Percentiles rank a stretch among this genome's conserved stretches.
phyloP scores from a whole-genome alignment of 2,797 vertebrate species.

The Botia kubotai region DNA sequence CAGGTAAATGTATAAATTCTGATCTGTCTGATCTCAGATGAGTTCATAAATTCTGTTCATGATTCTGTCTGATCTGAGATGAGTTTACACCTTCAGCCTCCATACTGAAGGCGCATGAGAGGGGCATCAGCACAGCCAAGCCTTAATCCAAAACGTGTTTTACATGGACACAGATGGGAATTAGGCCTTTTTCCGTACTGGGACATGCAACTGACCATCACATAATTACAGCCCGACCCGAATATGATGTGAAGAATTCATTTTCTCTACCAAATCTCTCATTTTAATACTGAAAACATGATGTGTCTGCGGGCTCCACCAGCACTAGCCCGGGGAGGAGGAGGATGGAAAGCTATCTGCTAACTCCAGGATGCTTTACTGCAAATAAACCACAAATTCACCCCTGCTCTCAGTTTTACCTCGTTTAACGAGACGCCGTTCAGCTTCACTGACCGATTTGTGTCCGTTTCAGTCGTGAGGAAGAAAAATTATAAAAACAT shows the following conservation, averaged over 20 bases:
- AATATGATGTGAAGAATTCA: not conserved
- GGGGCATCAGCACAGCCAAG: slow-evolving; percentile 20
- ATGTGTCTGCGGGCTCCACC: slow-evolving; percentile 15
- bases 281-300: not conserved
- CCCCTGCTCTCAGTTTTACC: not conserved
- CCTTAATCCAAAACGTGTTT: slow-evolving; percentile 50
- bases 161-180: slow-evolving; percentile 74
- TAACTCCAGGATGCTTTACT: slow-evolving; percentile 52
- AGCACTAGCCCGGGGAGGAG: slow-evolving; percentile 38
- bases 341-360: slow-evolving; percentile 51
- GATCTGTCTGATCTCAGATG: slow-evolving; percentile 1
- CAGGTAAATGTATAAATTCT: not conserved
- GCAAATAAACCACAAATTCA: not conserved
- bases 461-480: not conserved
- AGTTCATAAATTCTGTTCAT: not conserved
- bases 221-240: not conserved
- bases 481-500: not conserved
- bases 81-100: slow-evolving; percentile 11
- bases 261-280: not conserved
- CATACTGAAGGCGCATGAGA: slow-evolving; percentile 4
- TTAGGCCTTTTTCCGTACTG: slow-evolving; percentile 60
- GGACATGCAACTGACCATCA: not conserved
- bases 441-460: not conserved
- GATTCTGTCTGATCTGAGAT: not conserved
- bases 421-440: not conserved